Base-by-base conservation (phyloP, 1,140 invertebrate species). In the Plectrocnemia conspersa region DNA sequence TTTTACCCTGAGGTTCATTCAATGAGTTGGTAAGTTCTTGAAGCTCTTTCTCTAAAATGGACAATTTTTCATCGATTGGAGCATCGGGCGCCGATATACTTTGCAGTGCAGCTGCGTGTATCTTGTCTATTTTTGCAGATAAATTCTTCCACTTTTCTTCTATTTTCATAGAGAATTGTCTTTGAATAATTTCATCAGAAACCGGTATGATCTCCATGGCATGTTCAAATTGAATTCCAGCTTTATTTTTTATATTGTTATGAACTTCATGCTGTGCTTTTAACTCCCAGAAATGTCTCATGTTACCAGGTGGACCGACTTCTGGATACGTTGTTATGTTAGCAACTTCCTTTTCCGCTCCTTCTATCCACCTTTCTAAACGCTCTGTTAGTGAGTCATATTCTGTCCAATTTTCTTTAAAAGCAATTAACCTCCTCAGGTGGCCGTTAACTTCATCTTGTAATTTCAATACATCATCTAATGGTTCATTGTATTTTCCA, bases 201-300 rank as follows among this genome's bases (percentile, higher is more conserved):
- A 91, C 72, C 0, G 86, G 84, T 9, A 93, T 76, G 5, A 88
- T 82, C 68, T 83, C 78, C 45, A 92, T 66, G 0, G 88, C 82
- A 58, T 85, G 83, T 59, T 91, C 86, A 63, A 91, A 84, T 46
- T 82, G 81, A 16, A 79, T 73, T 16, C 79, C 79, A 0, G 83
- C 81, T 63, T 91, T 86, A 45, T 83, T 83, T 44, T 81, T 77
- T 21, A 89, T 77, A 42, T 83, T 84, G 61, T 88, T 89, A 64
- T 91, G 81, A n/a, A 90, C 81, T 75, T 91, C 89, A 63, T 88
- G 86, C 63, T 91, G 87, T 0, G 88, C 89, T 70, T 89, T 91
- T 29, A 93, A 68, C 72, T 91, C 89, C 88, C 89, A 91, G 68
- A 90, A 91, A 61, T 86, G 80, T 59, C 85, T 79, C 68, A 89